These are phyloP conservation scores for Tachypleus tridentatus DNA, from an alignment of 1,140 invertebrate species.

Conservation along the genomic window DNA sequence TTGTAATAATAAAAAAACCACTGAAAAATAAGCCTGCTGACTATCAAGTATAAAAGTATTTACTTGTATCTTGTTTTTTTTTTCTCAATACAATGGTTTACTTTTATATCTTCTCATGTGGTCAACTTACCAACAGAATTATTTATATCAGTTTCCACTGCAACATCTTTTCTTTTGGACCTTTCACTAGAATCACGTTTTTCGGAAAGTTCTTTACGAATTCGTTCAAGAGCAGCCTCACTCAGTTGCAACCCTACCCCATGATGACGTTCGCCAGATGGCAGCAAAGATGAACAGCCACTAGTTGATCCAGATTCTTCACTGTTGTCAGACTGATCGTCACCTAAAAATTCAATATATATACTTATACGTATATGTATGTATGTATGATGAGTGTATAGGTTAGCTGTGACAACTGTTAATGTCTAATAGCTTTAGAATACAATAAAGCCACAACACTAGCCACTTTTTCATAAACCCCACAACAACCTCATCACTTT, in stretches of 20 bases:
- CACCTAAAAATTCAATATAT: conserved; percentile 9
- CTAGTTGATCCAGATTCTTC: conserved; percentile 18
- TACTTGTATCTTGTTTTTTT: too few relatives aligned
- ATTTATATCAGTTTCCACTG: background rate
- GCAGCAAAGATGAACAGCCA: conserved; percentile 17
- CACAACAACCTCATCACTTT: too few relatives aligned
- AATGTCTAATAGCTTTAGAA: too few relatives aligned
- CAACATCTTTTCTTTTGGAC: background rate
- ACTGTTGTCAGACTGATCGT: conserved; percentile 20
- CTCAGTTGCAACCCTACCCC: background rate
- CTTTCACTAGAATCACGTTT: background rate
- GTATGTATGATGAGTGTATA: too few relatives aligned
- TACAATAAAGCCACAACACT: too few relatives aligned
- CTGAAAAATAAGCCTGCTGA: background rate
- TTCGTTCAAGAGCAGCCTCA: background rate
- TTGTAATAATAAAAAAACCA: background rate
- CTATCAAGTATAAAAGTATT: background rate
- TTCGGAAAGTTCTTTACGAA: background rate
- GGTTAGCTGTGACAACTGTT: too few relatives aligned
- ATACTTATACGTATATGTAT: too few relatives aligned
- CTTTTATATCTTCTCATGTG: too few relatives aligned
- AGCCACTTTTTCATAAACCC: too few relatives aligned
- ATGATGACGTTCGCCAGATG: conserved; percentile 9
- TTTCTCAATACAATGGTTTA: too few relatives aligned
- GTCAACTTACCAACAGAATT: too few relatives aligned